These are phyloP conservation scores for Micropoecilia bifurca DNA, from an alignment of 2,797 vertebrate genomes.

Conservation along the genomic window DNA sequence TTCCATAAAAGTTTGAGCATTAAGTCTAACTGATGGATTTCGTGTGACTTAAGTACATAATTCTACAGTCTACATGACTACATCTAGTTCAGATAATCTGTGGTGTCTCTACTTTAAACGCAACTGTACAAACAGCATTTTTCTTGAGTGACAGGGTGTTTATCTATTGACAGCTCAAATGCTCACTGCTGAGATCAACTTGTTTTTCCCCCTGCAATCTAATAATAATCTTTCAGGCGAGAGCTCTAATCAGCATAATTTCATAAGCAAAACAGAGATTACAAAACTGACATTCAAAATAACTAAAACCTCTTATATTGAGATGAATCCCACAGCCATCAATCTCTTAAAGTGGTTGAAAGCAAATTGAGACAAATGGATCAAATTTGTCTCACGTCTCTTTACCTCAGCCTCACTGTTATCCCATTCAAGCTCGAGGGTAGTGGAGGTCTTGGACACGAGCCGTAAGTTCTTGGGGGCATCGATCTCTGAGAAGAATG, in stretches of 20 bases:
- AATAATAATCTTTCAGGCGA: neutral
- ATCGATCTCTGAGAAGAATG: slow-evolving; percentile 90
- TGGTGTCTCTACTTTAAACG: neutral
- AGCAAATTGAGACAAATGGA: slow-evolving; percentile 3
- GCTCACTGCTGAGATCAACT: neutral
- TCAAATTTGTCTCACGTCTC: neutral
- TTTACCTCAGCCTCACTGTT: slow-evolving; percentile 93
- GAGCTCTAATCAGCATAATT: neutral
- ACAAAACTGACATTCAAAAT: slow-evolving; percentile 7
- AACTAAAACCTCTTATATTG: neutral
- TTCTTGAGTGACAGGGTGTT: neutral
- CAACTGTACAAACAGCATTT: neutral
- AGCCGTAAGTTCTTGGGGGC: slow-evolving; percentile 95
- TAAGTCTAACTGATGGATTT: neutral
- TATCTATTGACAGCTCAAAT: neutral
- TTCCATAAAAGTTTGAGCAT: neutral
- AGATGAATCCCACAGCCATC: neutral
- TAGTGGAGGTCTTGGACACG: slow-evolving; percentile 85
- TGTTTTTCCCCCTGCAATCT: neutral
- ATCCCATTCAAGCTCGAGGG: slow-evolving; percentile 94
- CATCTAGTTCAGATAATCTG: neutral
- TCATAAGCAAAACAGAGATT: neutral
- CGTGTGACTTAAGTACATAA: too few relatives aligned
- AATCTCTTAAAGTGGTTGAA: slow-evolving; percentile 1
- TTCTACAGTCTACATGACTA: neutral